Conservation (phyloP, 2,113 vertebrate genomes). For the Phyllostomus discolor region DNA sequence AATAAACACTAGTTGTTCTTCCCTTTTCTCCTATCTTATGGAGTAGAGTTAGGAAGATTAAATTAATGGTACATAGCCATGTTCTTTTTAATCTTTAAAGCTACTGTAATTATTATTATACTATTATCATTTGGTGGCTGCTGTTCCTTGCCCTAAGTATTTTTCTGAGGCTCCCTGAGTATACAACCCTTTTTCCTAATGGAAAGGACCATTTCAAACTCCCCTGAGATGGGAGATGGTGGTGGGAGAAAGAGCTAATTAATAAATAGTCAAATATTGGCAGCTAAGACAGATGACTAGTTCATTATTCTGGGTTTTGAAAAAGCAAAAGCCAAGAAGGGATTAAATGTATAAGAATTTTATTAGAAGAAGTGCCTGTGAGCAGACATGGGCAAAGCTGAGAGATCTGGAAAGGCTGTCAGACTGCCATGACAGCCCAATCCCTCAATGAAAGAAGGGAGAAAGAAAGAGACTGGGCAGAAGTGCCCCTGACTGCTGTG, state of each 20-base stretch:
- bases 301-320: not conserved
- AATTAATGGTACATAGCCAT: not conserved
- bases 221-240: not conserved
- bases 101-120: not conserved
- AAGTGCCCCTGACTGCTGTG: not conserved
- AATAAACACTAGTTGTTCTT: not conserved
- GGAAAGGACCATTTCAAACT: not conserved
- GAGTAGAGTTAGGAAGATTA: not conserved
- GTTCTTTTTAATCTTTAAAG: not conserved
- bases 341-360: not conserved
- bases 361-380: not conserved
- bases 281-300: not conserved
- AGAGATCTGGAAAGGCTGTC: not conserved
- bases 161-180: not conserved
- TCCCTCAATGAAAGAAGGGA: not conserved
- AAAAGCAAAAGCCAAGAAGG: constrained; percentile 25
- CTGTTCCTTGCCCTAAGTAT: not conserved
- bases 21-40: not conserved
- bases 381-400: not conserved
- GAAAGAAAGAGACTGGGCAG: not conserved
- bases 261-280: not conserved
- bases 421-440: not conserved
- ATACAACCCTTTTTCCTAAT: not conserved
- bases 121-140: not conserved
- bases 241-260: not conserved